phyloP scores from a whole-genome alignment of 1,140 invertebrate genomes.

The Heliconius himera region DNA sequence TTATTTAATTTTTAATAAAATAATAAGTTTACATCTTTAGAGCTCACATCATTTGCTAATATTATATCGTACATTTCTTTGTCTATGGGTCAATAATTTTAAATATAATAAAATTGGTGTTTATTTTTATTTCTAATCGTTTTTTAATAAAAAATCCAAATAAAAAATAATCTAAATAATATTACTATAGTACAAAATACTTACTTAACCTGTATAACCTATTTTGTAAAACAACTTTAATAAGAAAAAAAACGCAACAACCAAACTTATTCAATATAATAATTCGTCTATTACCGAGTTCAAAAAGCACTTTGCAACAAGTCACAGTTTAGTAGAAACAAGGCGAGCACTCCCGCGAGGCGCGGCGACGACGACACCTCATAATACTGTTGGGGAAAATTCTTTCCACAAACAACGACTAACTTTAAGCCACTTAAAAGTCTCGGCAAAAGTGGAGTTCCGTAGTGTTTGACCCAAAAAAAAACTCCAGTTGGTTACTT shows the following conservation, averaged over 20 bases:
- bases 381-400: constrained; percentile 34
- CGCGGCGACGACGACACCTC: constrained; percentile 26
- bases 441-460: constrained; percentile 52
- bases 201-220: not conserved
- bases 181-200: not conserved
- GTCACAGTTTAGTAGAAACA: constrained; percentile 6
- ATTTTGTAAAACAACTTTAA: not conserved
- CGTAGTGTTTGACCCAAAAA: constrained; percentile 57
- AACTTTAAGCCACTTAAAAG: constrained; percentile 62
- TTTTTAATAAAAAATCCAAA: no score
- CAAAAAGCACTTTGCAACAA: constrained; percentile 13
- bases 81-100: not conserved
- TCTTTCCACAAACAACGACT: constrained; percentile 48
- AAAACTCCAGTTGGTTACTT: constrained; percentile 16
- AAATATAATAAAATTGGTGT: no score
- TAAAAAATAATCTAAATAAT: not conserved
- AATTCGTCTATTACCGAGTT: constrained; percentile 9
- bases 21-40: not conserved
- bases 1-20: no score
- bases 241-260: not conserved
- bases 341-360: constrained; percentile 5
- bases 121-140: no score
- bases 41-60: not conserved
- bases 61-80: not conserved
- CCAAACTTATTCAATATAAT: not conserved